phyloP scores from a whole-genome alignment of 2,797 vertebrate species.

The Silurus lanzhouensis region DNA sequence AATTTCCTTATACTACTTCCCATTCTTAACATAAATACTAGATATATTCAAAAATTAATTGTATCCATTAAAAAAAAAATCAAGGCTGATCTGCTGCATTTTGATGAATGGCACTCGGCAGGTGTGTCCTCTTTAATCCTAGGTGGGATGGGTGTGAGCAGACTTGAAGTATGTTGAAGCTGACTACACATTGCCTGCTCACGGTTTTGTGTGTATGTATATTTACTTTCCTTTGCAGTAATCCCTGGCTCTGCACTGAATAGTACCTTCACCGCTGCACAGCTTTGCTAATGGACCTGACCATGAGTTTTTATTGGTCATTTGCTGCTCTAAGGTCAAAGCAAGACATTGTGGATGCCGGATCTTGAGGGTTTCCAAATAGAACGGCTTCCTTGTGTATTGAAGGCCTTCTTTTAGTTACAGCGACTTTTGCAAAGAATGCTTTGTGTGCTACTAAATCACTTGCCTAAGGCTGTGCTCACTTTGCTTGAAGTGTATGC shows the following conservation, averaged over 20 bases:
- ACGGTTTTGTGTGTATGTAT: conserved; percentile 82
- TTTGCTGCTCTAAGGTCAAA: conserved; percentile 68
- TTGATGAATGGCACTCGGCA: conserved; percentile 18
- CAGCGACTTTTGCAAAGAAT: conserved; percentile 56
- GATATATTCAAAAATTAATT: not conserved
- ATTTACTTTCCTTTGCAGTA: conserved; percentile 95
- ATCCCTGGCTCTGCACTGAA: conserved; percentile 99
- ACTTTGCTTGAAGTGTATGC: conserved; percentile 44
- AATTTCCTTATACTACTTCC: not conserved
- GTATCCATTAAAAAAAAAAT: too few species aligned
- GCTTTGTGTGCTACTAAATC: conserved; percentile 47
- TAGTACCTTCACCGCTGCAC: conserved; percentile 79
- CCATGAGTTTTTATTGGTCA: conserved; percentile 71
- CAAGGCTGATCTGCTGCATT: not conserved
- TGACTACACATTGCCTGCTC: conserved; percentile 62
- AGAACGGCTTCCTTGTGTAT: conserved; percentile 53
- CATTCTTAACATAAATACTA: not conserved
- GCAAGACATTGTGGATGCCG: conserved; percentile 68
- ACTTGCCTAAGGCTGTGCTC: conserved; percentile 46
- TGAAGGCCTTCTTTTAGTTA: not conserved
- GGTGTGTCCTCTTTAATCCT: conserved; percentile 33
- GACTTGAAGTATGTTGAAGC: conserved; percentile 37
- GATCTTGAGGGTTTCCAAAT: conserved; percentile 64
- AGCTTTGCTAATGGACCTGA: conserved; percentile 84
- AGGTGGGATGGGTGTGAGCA: conserved; percentile 39